Conservation (phyloP, 2,888 invertebrate species). For the Drymonia ruficornis region DNA sequence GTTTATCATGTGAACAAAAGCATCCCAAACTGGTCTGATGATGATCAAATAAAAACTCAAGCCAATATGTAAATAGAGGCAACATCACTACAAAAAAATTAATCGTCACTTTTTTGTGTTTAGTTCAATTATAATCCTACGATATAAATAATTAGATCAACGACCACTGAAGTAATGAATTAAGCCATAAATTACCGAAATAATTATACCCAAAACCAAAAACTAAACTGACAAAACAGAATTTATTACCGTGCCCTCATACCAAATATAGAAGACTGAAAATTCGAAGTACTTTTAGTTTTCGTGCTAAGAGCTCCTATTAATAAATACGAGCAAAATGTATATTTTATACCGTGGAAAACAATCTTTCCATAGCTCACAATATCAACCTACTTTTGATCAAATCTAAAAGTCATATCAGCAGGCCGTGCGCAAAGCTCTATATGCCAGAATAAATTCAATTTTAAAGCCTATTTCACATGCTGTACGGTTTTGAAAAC, state of each 20-base stretch:
- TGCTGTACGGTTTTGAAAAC: constrained; percentile 42
- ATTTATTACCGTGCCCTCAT: no score
- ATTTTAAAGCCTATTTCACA: constrained; percentile 39
- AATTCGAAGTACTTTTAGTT: no score
- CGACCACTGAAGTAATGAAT: background rate
- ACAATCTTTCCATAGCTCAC: background rate
- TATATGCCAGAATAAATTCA: background rate
- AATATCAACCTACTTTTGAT: background rate
- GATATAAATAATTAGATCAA: background rate
- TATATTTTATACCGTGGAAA: no score
- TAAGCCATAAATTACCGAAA: no score
- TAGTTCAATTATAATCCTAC: background rate
- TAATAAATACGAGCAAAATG: no score
- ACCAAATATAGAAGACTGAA: no score
- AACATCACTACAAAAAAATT: background rate
- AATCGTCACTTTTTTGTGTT: background rate
- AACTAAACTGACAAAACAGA: no score
- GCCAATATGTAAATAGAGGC: background rate
- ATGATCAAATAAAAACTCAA: background rate
- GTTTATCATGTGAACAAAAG: background rate
- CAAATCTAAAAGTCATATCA: background rate
- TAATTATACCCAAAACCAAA: no score
- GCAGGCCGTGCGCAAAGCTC: constrained; percentile 1
- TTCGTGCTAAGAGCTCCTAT: no score
- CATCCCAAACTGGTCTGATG: background rate